Percentiles rank a stretch among this genome's conserved stretches.
These are phyloP conservation scores for Mactra quadrangularis DNA, from an alignment of 1,140 invertebrate species.

Conservation along the genomic window DNA sequence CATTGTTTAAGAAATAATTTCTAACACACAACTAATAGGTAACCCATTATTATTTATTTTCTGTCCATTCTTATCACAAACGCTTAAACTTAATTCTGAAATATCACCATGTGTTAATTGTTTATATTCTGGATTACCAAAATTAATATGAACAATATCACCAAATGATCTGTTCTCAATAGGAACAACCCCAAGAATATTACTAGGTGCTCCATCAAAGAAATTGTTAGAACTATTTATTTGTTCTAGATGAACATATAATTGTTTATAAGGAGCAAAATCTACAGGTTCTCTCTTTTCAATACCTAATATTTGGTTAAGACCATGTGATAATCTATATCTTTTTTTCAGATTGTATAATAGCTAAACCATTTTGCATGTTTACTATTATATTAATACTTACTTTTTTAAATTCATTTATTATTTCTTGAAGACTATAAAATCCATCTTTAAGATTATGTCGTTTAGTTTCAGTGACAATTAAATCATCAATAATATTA, in stretches of 20 bases:
- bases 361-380: neutral
- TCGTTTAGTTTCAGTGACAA: neutral
- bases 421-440: constrained; percentile 24
- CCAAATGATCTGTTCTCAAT: too few species aligned
- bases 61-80: too few species aligned
- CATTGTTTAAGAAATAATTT: too few species aligned
- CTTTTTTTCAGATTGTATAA: neutral
- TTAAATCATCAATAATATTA: constrained; percentile 22
- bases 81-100: too few species aligned
- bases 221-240: constrained; percentile 17
- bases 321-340: neutral
- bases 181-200: too few species aligned
- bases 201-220: too few species aligned
- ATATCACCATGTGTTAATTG: too few species aligned
- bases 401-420: constrained; percentile 21
- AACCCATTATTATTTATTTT: too few species aligned
- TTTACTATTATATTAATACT: constrained; percentile 3
- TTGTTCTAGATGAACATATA: constrained; percentile 39
- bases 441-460: neutral
- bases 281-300: neutral
- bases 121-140: too few species aligned
- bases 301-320: neutral
- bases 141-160: too few species aligned
- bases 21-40: too few species aligned
- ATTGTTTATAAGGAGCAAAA: constrained; percentile 10